Conservation (phyloP, 2,888 invertebrate species). For the Polyommatus iphigenia region DNA sequence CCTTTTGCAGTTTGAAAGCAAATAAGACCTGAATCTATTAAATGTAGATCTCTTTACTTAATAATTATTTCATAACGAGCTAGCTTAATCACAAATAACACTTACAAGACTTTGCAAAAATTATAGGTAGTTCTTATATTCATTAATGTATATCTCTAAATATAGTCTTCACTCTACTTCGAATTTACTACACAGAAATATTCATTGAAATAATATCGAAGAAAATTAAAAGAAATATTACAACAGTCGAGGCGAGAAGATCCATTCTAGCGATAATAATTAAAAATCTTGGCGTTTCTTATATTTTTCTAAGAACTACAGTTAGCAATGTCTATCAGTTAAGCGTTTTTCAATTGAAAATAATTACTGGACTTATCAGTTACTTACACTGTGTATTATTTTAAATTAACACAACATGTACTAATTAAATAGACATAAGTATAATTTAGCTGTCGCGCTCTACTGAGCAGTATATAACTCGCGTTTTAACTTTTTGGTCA, state of each 20-base stretch:
- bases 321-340: background rate
- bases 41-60: no score
- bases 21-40: background rate
- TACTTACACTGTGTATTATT: background rate
- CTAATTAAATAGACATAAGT: no score
- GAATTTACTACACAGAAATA: background rate
- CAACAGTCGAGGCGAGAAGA: background rate
- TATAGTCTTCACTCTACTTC: no score
- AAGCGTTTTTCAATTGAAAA: background rate
- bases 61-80: no score
- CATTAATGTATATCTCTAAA: no score
- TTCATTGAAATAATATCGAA: slow-evolving; percentile 3
- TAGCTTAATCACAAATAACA: no score
- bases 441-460: no score
- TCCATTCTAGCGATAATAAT: background rate
- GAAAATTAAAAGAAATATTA: slow-evolving; percentile 13
- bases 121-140: no score
- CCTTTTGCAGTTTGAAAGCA: background rate
- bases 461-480: no score
- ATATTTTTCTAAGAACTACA: background rate
- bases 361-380: background rate
- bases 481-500: no score
- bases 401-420: background rate
- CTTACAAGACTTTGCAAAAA: no score
- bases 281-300: background rate